Base-by-base conservation (phyloP, 1,140 invertebrate genomes). In the Scaptodrosophila lebanonensis region DNA sequence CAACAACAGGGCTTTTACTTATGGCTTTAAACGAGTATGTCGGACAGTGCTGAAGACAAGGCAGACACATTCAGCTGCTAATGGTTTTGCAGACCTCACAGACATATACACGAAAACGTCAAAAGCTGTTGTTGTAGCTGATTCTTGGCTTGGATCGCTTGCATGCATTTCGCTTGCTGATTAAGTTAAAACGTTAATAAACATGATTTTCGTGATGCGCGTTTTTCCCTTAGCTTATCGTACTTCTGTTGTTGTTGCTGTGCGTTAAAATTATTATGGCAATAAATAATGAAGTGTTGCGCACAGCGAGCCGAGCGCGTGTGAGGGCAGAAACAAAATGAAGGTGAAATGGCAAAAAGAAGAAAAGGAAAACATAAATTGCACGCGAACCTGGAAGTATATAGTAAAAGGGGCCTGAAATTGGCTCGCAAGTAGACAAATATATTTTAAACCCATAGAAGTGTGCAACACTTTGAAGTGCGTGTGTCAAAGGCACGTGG, bases 111-210 rank as follows among this genome's bases (percentile, higher is more conserved):
- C n/a, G n/a, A n/a, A n/a, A 43, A 63, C 59, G 54, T 63, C 61
- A 64, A 64, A 63, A 63, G 17, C n/a, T 29, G n/a, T 44, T 16
- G 9, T 35, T 40, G 16, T 49, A 38, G 16, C 38, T 38, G 15
- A 39, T 22, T 20, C 39, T 49, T 43, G 17, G 18, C 12, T 38
- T 18, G 3, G 36, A 11, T 43, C 15, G 18, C 12, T 38, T 18
- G 3, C 43, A 11, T 36, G 25, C 39, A 29, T 25, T n/a, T 32
- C 15, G 29, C 57, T 22, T 57, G 56, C 52, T 67, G 63, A 77
- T 79, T 64, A 79, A 79, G 73, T 64, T 67, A 72, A 76, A 67
- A 79, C 64, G 63, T 67, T 79, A 72, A 79, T 67, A 77, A 76
- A 77, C 57, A 38, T 79, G 73, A 79, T 77, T 77, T 67, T 64